Conservation (phyloP, 2,113 vertebrate species). For the Amia ocellicauda region DNA sequence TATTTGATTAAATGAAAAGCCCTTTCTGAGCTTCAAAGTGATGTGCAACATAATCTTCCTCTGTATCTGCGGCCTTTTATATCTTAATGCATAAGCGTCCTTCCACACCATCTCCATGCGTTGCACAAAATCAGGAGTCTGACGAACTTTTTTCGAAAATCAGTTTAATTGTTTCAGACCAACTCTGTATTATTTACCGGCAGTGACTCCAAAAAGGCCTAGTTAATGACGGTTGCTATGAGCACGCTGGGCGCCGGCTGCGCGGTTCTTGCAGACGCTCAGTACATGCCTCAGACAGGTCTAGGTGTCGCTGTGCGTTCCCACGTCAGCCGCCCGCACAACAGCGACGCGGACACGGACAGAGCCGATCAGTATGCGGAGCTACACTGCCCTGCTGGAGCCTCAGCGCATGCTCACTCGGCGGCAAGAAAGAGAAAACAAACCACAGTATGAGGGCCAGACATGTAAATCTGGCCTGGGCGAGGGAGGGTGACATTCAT, state of each 20-base stretch:
- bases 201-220: constrained; percentile 35
- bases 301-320: not conserved
- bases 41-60: too few species aligned
- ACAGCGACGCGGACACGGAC: constrained; percentile 32
- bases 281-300: not conserved
- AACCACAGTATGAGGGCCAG: not conserved
- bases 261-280: not conserved
- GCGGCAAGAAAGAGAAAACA: not conserved
- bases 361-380: constrained; percentile 39
- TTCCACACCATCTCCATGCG: too few species aligned
- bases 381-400: constrained; percentile 33
- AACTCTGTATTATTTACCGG: constrained; percentile 23
- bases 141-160: too few species aligned
- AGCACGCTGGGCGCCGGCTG: constrained; percentile 21
- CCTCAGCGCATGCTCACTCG: constrained; percentile 30
- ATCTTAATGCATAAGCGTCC: too few species aligned
- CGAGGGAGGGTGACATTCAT: too few species aligned
- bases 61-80: too few species aligned
- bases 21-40: too few species aligned
- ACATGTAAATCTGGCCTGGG: not conserved
- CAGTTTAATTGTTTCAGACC: too few species aligned
- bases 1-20: too few species aligned
- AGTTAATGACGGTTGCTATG: constrained; percentile 49
- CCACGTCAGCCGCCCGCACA: constrained; percentile 38
- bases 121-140: too few species aligned